Evolutionary conservation across 2,113 vertebrate genomes (phyloP).

Genomic region (Triplophysa rosa): DNA sequence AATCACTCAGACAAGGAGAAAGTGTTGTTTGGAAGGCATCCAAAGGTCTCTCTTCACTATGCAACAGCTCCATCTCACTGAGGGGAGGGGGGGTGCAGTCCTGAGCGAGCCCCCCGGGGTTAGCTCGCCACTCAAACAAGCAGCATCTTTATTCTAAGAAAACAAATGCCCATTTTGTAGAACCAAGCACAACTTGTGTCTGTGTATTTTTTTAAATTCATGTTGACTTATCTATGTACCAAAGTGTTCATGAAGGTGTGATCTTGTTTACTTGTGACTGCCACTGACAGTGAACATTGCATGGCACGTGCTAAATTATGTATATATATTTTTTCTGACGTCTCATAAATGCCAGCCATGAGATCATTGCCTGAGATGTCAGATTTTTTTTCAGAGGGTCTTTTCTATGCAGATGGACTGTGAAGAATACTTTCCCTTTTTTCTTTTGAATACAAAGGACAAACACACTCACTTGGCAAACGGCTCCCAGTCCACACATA

Average conservation of each 20-base stretch:
- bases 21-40: neutral
- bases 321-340: neutral
- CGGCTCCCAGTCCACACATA: conserved; percentile 11
- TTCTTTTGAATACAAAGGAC: conserved; percentile 49
- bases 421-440: conserved; percentile 28
- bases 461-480: conserved; percentile 62
- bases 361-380: neutral
- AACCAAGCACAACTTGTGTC: neutral
- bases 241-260: neutral
- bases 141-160: neutral
- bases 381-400: neutral
- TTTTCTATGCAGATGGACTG: neutral
- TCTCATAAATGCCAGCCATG: neutral
- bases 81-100: neutral
- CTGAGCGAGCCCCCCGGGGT: neutral
- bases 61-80: neutral
- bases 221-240: neutral
- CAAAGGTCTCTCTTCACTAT: neutral
- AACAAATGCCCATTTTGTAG: neutral
- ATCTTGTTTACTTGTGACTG: neutral
- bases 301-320: too few relatives aligned
- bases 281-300: neutral
- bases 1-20: neutral
- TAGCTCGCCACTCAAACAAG: neutral
- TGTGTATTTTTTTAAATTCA: neutral